Base-by-base conservation (phyloP, 2,888 invertebrate genomes). In the Eristalis arbustorum region DNA sequence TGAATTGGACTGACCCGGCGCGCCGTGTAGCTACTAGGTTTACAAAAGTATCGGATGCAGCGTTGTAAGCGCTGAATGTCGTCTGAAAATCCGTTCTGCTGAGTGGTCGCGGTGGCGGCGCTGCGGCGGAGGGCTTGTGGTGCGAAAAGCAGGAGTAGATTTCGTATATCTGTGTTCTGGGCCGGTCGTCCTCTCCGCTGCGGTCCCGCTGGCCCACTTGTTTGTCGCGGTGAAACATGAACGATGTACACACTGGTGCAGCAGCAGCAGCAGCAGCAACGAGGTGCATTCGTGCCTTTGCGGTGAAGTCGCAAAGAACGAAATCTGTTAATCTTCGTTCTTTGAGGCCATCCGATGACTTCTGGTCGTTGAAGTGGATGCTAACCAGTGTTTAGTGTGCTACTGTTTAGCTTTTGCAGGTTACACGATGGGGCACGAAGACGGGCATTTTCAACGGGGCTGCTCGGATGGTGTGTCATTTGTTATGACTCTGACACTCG, bases 331-430 rank as follows among this genome's bases (percentile, higher is more conserved):
- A 82, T 82, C 82, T 85, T 73, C 49, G 69, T 85, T 85, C 82
- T 82, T 82, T 78, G 74, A 85, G 85, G 82, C 74, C 74, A 85
- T 85, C 85, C 61, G 85, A 81, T 85, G 85, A 77, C 85, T 81
- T 77, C 25, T 77, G 37, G 42, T 77, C 69, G 69, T 77, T 62
- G 37, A 77, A 76, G 64, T 77, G 68, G 81, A 73, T 85, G 69
- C 69, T 77, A 64, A 74, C 81, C 74, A 82, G 69, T 81, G 77
- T 81, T 82, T 82, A 74, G 77, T 66, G 77, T 68, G 75, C 85
- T 81, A 85, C 85, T 81, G 85, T 81, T 80, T 40, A n/a, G 61
- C 31, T 49, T n/a, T 57, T 79, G 73, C 66, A 83, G 69, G 79
- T 74, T 74, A 74, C 66, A 56, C 73, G 18, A 25, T 22, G 25